phyloP scores from a whole-genome alignment of 2,113 vertebrate genomes.

The Cervus canadensis region DNA sequence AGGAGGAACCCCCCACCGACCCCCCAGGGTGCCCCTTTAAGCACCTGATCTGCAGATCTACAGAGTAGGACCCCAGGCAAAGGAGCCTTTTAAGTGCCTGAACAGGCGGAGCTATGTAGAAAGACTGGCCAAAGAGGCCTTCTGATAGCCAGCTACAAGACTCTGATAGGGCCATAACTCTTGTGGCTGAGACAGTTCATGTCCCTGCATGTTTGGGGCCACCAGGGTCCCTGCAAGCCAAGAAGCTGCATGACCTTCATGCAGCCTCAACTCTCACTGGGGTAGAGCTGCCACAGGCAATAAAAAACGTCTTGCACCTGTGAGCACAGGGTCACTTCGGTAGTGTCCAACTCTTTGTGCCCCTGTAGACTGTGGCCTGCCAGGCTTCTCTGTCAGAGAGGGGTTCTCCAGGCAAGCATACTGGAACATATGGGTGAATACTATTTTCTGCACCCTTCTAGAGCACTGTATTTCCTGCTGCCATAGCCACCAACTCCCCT shows the following conservation, averaged over 20 bases:
- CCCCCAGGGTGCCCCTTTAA: neutral
- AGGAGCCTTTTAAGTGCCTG: neutral
- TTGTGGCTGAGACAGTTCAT: neutral
- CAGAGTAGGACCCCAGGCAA: neutral
- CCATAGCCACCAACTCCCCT: neutral
- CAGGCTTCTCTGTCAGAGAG: neutral
- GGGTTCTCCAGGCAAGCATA: neutral
- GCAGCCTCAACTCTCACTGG: neutral
- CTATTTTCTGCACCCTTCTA: neutral
- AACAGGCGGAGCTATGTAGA: neutral
- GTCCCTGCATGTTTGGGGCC: neutral
- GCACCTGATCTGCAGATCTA: neutral
- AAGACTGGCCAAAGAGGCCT: neutral
- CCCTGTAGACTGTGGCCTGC: neutral
- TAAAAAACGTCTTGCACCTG: neutral
- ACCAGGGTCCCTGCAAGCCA: neutral
- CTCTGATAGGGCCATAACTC: neutral
- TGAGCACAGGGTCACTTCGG: neutral
- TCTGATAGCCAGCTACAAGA: neutral
- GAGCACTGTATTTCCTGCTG: neutral
- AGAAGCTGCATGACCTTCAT: neutral
- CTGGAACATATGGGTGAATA: neutral
- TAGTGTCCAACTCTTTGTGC: neutral
- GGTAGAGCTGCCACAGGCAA: neutral
- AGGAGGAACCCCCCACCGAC: too few species aligned